Percentiles rank a stretch among this genome's conserved stretches.
phyloP scores from a whole-genome alignment of 2,888 invertebrate species.

The Eupsilia transversa region DNA sequence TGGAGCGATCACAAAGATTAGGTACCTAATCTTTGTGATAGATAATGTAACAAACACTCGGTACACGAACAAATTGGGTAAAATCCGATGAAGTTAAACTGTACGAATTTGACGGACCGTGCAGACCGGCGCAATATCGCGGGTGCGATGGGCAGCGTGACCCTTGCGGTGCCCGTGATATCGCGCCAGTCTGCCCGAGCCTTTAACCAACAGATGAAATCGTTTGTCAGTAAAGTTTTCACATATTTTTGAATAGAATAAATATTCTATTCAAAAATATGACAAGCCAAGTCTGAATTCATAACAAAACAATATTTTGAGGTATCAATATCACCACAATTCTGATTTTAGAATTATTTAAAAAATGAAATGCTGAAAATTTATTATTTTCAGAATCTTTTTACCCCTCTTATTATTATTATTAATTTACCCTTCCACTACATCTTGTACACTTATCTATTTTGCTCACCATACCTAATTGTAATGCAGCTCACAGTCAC shows the following conservation, averaged over 20 bases:
- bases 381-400: no score
- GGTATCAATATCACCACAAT: neutral
- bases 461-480: slow-evolving; percentile 16
- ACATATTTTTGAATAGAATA: no score
- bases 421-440: no score
- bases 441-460: neutral
- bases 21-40: slow-evolving; percentile 21
- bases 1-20: slow-evolving; percentile 11
- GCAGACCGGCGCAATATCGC: no score
- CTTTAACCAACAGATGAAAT: neutral
- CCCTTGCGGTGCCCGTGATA: no score
- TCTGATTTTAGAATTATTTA: neutral
- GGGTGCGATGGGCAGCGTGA: no score
- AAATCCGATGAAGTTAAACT: neutral
- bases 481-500: slow-evolving; percentile 29
- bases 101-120: no score
- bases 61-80: neutral
- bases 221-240: neutral
- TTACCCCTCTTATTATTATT: neutral
- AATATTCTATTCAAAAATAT: no score
- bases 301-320: neutral
- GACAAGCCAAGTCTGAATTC: neutral
- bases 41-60: neutral
- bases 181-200: no score
- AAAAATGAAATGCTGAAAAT: no score